Base-by-base conservation (phyloP, 2,888 invertebrate species). In the Lasioglossum oenotherae region DNA sequence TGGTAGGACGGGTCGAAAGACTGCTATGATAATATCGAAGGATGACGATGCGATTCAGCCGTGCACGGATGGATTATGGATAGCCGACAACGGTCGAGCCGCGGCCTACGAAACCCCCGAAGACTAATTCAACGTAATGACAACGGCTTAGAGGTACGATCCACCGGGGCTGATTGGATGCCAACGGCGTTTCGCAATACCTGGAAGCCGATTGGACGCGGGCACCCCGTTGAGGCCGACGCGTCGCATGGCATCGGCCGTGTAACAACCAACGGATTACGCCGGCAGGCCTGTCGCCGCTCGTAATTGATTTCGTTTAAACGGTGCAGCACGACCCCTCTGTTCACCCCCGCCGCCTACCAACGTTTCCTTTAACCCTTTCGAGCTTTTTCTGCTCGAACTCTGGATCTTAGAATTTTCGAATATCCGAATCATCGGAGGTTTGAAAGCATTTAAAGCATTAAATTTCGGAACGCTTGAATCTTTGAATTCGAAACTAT, bases 271-370 rank as follows among this genome's bases (percentile, higher is more conserved):
- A 87, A 87, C 86, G 91, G 92, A 92, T 91, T 92, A 90, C 89
- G 86, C 83, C 84, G 85, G 74, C 87, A 88, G 86, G 84, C 86
- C 84, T 82, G 91, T 87, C 88, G 87, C 78, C 82, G 82, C 23
- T 72, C 88, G 89, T 93, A 92, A 93, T 93, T 93, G 92, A 93
- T 93, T 93, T 92, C 91, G 82, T 92, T 92, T 92, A 92, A 92
- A 92, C 90, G 88, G 86, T 88, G 82, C 87, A 87, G 89, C 86
- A 38, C 41, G 14, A n/a, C n/a, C 38, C 38, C 82, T 89, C 90
- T 27, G 16, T 49, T 49, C 78, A 71, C 77, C 57, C 79, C 74
- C 85, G 64, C 57, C 49, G 77, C 82, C 67, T 14, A 4, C 10
- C 12, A 2, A 2, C 38, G 0, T 38, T 12, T 23, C 38, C 38